phyloP scores from a whole-genome alignment of 1,140 invertebrate genomes.

The Drosophila quadrilineata region DNA sequence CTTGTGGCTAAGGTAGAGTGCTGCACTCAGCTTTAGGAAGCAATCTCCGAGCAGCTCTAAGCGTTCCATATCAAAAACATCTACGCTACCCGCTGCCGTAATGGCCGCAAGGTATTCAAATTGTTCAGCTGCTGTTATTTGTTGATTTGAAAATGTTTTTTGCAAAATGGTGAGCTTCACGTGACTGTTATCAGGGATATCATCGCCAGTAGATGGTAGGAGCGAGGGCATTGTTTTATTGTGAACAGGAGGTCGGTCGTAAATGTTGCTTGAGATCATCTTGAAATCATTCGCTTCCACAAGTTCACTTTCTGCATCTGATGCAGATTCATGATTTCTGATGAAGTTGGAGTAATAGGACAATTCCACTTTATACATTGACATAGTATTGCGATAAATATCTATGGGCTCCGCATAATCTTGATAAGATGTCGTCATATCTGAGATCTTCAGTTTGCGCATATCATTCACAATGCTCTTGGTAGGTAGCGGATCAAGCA shows the following conservation, averaged over 20 bases:
- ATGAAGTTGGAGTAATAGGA: constrained; percentile 84
- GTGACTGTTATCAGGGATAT: neutral
- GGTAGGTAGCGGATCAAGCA: constrained; percentile 51
- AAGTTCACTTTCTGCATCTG: constrained; percentile 34
- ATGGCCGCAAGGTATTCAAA: constrained; percentile 85
- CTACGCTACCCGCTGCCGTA: constrained; percentile 87
- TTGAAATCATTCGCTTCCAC: constrained; percentile 57
- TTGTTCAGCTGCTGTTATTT: constrained; percentile 63
- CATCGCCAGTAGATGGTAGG: neutral
- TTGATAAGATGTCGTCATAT: constrained; percentile 80
- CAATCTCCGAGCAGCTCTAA: constrained; percentile 94
- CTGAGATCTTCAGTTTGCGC: constrained; percentile 35
- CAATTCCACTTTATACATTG: constrained; percentile 85
- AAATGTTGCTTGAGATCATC: constrained; percentile 44
- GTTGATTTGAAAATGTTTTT: constrained; percentile 28
- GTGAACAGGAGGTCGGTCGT: neutral
- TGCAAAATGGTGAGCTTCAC: constrained; percentile 9
- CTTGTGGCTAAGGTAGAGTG: constrained; percentile 87
- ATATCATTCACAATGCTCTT: constrained; percentile 32
- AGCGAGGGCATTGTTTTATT: constrained; percentile 21
- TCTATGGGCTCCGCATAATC: constrained; percentile 86
- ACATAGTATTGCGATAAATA: constrained; percentile 84
- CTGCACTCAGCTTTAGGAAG: constrained; percentile 91
- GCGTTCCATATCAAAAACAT: constrained; percentile 91
- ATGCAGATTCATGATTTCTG: constrained; percentile 14